These are phyloP conservation scores for Balaeniceps rex DNA, from an alignment of 2,113 vertebrate species.

Conservation along the genomic window DNA sequence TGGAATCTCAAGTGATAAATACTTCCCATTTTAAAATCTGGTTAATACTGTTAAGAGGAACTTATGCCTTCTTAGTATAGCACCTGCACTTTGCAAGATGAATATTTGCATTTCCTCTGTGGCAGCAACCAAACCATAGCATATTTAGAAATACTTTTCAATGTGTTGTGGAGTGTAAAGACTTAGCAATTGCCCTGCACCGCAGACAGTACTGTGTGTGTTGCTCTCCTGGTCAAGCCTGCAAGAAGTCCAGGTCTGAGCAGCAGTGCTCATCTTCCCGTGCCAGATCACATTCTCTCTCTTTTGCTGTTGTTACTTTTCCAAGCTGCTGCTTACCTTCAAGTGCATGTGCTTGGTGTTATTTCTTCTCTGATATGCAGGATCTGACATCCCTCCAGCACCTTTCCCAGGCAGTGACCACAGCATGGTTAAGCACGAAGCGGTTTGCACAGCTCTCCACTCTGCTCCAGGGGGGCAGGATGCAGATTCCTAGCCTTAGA, in stretches of 20 bases:
- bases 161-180: background rate
- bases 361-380: background rate
- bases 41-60: background rate
- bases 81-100: background rate
- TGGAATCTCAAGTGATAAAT: background rate
- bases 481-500: background rate
- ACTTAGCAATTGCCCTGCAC: background rate
- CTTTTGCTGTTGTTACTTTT: background rate
- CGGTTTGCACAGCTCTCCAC: fast-evolving
- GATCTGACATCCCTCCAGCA: background rate
- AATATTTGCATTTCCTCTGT: background rate
- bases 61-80: background rate
- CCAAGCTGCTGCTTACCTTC: background rate
- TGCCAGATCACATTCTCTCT: background rate
- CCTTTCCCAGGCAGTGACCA: background rate
- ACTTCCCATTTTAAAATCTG: background rate
- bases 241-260: fast-evolving
- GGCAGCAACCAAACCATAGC: background rate
- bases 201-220: fast-evolving
- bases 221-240: background rate
- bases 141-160: background rate
- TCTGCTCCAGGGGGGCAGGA: background rate
- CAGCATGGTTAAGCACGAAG: background rate
- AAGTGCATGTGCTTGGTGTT: background rate
- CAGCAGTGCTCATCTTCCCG: fast-evolving